Percentiles rank a stretch among this genome's conserved stretches.
phyloP scores from a whole-genome alignment of 2,113 vertebrate genomes.

The Hystrix cristata region DNA sequence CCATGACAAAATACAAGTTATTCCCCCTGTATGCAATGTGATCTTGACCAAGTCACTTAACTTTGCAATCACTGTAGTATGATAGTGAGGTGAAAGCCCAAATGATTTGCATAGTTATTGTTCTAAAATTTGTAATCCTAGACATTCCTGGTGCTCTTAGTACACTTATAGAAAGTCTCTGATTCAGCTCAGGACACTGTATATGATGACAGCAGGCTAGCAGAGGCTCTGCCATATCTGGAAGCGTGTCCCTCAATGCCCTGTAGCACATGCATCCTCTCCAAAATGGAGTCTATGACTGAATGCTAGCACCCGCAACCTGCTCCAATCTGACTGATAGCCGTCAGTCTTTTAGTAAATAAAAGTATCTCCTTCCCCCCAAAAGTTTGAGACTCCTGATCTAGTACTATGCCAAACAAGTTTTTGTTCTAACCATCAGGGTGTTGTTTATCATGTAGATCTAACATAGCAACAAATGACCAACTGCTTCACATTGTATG shows the following conservation, averaged over 20 bases:
- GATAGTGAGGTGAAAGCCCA: background rate
- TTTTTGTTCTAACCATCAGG: constrained; percentile 41
- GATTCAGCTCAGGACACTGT: background rate
- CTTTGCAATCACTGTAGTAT: background rate
- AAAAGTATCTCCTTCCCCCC: background rate
- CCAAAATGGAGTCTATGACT: background rate
- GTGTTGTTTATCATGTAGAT: background rate
- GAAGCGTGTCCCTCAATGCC: background rate
- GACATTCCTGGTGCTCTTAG: background rate
- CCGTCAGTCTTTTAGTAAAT: background rate
- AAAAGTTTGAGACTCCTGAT: background rate
- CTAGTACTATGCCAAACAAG: background rate
- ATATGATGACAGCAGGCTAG: background rate
- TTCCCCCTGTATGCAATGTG: background rate
- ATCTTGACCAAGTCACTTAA: constrained; percentile 14
- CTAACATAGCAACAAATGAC: background rate
- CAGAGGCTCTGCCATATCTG: background rate
- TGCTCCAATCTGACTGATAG: background rate
- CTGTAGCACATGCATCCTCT: background rate
- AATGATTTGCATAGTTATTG: background rate
- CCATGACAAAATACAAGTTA: constrained; percentile 4
- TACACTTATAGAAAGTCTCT: background rate
- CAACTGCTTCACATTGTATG: background rate
- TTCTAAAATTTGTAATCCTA: constrained; percentile 21
- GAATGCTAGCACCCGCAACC: background rate